Base-by-base conservation (phyloP, 2,113 vertebrate genomes). In the Alces alces region DNA sequence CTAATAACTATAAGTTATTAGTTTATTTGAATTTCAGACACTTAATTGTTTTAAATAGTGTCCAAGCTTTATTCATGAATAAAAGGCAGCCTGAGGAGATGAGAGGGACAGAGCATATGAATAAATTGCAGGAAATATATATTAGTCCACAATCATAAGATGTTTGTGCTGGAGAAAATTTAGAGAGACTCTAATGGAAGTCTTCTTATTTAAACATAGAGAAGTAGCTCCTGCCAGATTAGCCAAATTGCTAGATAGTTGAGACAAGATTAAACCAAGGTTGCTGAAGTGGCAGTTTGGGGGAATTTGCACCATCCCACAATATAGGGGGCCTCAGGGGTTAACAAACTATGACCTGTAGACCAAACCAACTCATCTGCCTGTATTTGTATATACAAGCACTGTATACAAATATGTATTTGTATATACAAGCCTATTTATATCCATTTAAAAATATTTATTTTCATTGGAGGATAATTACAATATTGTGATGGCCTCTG, bases 51-150 rank as follows among this genome's bases (percentile, higher is more conserved):
- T 95, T 84, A 36, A 11, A 19, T 80, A 30, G 5, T 50, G 27
- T 94, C 84, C 89, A 36, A 95, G 91, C 23, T n/a, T 55, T 78
- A 89, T 89, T 70, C 2, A 19, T 25, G 23, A 92, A 58, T 36
- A 39, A 79, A 39, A 90, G 13, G 7, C 5, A 55, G 16, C 55
- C 70, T 60, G 21, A 57, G 19, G 33, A 52, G 27, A 25, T 50
- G 4, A 11, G 11, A 89, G 15, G 13, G 5, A 2, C 64, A n/a
- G 82, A 93, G 58, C 1, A 50, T 13, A 55, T 2, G 85, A 90
- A 52, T 78, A 47, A 55, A 33, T n/a, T 55, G 14, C 30, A n/a
- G 86, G 23, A 89, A 76, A 78, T 11, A 52, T 43, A 25, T 36
- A 30, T 39, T 52, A 76, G 55, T 70, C 1, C 13, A 25, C 5